Percentiles rank a stretch among this genome's conserved stretches.
phyloP scores from a whole-genome alignment of 2,888 invertebrate species.

The Ormyrus labotus region DNA sequence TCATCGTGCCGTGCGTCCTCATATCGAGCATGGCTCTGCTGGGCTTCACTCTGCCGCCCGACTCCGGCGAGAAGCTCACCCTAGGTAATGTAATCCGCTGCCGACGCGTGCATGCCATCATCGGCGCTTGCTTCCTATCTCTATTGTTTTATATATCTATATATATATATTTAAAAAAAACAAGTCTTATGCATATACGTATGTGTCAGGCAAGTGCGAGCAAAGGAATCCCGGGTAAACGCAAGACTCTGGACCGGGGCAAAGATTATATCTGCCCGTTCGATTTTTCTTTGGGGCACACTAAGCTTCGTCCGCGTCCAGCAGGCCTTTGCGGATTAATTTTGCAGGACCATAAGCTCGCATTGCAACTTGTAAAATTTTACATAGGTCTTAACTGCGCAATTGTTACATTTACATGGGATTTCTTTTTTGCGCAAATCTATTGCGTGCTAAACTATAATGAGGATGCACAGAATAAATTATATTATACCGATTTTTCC shows the following conservation, averaged over 20 bases:
- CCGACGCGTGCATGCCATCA: slow-evolving; percentile 52
- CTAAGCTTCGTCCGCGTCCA: background rate
- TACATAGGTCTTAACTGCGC: too few relatives aligned
- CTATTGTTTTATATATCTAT: slow-evolving; percentile 28
- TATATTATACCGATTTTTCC: background rate
- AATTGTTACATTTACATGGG: too few relatives aligned
- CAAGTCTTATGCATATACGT: too few relatives aligned
- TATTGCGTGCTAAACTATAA: too few relatives aligned
- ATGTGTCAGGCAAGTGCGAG: too few relatives aligned
- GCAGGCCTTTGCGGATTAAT: background rate
- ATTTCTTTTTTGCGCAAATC: too few relatives aligned
- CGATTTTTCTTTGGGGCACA: slow-evolving; percentile 24
- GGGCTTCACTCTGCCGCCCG: slow-evolving; percentile 98
- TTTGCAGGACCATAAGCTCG: too few relatives aligned
- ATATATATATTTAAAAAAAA: background rate
- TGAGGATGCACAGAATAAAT: too few relatives aligned
- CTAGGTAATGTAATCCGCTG: slow-evolving; percentile 83
- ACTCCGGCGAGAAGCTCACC: slow-evolving; percentile 97
- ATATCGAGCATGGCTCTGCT: slow-evolving; percentile 99
- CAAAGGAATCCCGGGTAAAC: too few relatives aligned
- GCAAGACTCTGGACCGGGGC: too few relatives aligned
- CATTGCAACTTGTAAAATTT: too few relatives aligned
- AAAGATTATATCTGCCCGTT: slow-evolving; percentile 46
- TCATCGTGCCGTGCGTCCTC: slow-evolving; percentile 98
- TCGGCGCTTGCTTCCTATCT: slow-evolving; percentile 21